Conservation (phyloP, 2,888 invertebrate species). For the Monopis laevigella region DNA sequence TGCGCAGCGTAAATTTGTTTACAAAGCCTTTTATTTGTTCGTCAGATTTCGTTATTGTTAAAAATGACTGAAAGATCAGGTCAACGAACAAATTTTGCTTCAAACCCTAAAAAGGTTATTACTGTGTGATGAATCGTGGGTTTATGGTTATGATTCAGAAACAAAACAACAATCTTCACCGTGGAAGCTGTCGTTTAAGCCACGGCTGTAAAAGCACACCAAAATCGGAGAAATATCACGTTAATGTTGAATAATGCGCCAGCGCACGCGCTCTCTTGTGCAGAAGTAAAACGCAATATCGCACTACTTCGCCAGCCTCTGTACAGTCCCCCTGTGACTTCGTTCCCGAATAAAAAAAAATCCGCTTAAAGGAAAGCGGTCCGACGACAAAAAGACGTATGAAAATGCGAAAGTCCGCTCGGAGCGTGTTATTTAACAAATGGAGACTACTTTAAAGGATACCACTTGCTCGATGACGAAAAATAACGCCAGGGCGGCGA, state of each 20-base stretch:
- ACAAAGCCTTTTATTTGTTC: not conserved
- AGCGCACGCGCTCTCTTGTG: too few species aligned
- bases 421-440: not conserved
- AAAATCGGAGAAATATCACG: too few species aligned
- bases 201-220: too few species aligned
- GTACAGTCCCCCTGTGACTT: too few species aligned
- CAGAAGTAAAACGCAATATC: too few species aligned
- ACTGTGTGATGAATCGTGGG: not conserved
- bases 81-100: not conserved
- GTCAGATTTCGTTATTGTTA: not conserved
- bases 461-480: constrained; percentile 1
- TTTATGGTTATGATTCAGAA: not conserved
- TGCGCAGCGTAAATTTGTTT: not conserved
- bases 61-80: not conserved
- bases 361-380: too few species aligned
- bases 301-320: too few species aligned
- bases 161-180: not conserved
- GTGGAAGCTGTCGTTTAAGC: not conserved
- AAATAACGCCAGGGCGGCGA: constrained; percentile 3
- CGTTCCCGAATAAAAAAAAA: too few species aligned
- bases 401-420: too few species aligned
- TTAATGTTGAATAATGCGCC: too few species aligned
- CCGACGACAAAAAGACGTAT: too few species aligned
- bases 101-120: not conserved
- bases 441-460: constrained; percentile 2